phyloP scores from a whole-genome alignment of 2,797 vertebrate genomes.

The Limnodromus scolopaceus region DNA sequence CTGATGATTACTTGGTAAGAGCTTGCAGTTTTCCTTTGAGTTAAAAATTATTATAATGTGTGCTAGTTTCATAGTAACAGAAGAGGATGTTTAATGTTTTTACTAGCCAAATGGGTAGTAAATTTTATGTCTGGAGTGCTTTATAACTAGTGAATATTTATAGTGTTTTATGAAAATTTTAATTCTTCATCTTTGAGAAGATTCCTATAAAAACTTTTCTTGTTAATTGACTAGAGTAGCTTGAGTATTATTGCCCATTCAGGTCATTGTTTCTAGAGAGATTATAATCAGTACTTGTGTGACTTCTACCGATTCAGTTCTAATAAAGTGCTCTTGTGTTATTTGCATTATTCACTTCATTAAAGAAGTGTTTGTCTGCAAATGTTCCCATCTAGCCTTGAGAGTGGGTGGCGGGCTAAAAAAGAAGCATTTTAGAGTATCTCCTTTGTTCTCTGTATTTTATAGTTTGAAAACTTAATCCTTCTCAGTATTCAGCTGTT shows the following conservation, averaged over 20 bases:
- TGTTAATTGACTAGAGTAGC: slow-evolving; percentile 42
- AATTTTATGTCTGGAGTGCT: background rate
- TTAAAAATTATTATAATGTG: background rate
- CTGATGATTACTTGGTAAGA: slow-evolving; percentile 98
- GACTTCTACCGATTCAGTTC: slow-evolving; percentile 44
- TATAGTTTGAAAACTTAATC: background rate
- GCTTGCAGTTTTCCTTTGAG: slow-evolving; percentile 36
- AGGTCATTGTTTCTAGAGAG: slow-evolving; percentile 52
- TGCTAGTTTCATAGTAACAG: background rate
- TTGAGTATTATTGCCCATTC: slow-evolving; percentile 8
- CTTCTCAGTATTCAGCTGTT: background rate
- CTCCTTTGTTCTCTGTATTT: background rate
- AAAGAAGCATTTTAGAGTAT: background rate
- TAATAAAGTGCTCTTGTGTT: slow-evolving; percentile 27
- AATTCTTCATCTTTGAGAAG: background rate
- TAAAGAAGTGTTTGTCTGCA: background rate
- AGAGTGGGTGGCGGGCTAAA: background rate
- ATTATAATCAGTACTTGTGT: slow-evolving; percentile 25
- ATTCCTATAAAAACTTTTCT: background rate
- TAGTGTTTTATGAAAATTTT: background rate
- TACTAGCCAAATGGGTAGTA: background rate
- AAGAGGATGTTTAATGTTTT: background rate
- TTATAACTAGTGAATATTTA: background rate
- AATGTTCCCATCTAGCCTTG: slow-evolving; percentile 12
- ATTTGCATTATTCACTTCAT: slow-evolving; percentile 29